phyloP scores from a whole-genome alignment of 2,113 vertebrate species.

The Heteronetta atricapilla region DNA sequence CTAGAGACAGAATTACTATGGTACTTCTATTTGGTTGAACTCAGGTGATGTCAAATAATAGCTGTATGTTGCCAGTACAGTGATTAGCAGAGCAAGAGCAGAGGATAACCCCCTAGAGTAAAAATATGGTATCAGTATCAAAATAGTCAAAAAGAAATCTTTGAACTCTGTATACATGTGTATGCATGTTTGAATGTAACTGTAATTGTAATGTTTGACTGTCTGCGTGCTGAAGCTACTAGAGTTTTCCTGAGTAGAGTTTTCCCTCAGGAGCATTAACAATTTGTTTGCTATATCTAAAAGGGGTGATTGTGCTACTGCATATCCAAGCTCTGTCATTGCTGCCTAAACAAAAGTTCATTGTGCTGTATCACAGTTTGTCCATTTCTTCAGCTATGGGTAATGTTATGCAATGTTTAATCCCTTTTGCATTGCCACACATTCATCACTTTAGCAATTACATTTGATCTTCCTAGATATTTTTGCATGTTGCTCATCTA shows the following conservation, averaged over 20 bases:
- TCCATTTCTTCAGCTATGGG: background rate
- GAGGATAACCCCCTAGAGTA: background rate
- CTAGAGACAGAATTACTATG: background rate
- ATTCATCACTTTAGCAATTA: slow-evolving; percentile 22
- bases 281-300: background rate
- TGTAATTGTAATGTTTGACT: background rate
- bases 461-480: slow-evolving; percentile 7
- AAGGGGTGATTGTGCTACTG: background rate
- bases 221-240: background rate
- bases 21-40: background rate
- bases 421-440: background rate
- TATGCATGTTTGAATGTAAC: background rate
- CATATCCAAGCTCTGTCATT: background rate
- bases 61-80: background rate
- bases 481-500: slow-evolving; percentile 8
- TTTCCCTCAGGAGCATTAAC: background rate
- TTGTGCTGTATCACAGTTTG: background rate
- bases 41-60: background rate
- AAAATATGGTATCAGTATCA: background rate
- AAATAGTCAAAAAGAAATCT: background rate
- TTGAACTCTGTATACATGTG: background rate
- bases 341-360: background rate
- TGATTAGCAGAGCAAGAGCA: background rate
- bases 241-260: background rate
- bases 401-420: slow-evolving; percentile 20